phyloP scores from a whole-genome alignment of 2,113 vertebrate species.

The Cynopterus brachyotis region DNA sequence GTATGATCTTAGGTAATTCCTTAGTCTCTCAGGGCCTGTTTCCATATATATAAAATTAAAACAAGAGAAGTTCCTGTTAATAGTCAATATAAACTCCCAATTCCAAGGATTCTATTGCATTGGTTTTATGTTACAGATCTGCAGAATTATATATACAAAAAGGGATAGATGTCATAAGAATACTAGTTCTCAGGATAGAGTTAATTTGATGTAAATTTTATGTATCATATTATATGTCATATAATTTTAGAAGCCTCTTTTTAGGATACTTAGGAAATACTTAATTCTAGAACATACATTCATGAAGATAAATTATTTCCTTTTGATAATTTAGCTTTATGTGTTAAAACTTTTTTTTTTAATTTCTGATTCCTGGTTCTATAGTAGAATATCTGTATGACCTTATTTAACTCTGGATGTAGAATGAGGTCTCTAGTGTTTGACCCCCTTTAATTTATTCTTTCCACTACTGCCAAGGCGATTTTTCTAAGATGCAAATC shows the following conservation, averaged over 20 bases:
- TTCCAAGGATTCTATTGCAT: not conserved
- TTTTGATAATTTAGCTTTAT: constrained; percentile 48
- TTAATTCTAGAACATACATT: constrained; percentile 41
- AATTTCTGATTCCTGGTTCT: not conserved
- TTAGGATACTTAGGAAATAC: constrained; percentile 4
- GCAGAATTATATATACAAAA: not conserved
- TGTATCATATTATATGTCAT: not conserved
- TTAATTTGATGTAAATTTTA: constrained; percentile 1
- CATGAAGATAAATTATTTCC: constrained; percentile 24
- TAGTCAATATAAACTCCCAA: not conserved
- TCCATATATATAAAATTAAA: not conserved
- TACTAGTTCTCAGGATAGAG: constrained; percentile 11
- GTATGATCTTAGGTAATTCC: not conserved
- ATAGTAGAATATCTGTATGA: not conserved
- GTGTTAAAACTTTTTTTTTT: constrained; percentile 45
- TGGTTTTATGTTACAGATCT: constrained; percentile 15
- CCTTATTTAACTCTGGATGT: not conserved
- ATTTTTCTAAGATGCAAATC: constrained; percentile 40
- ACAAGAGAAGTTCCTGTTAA: not conserved
- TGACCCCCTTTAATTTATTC: not conserved
- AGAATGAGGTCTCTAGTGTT: not conserved
- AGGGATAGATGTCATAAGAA: not conserved
- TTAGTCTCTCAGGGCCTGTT: constrained; percentile 11
- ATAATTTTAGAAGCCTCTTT: constrained; percentile 43
- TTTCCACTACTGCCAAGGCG: not conserved